Conservation (phyloP, 1,140 invertebrate species). For the Rhagoletis pomonella region DNA sequence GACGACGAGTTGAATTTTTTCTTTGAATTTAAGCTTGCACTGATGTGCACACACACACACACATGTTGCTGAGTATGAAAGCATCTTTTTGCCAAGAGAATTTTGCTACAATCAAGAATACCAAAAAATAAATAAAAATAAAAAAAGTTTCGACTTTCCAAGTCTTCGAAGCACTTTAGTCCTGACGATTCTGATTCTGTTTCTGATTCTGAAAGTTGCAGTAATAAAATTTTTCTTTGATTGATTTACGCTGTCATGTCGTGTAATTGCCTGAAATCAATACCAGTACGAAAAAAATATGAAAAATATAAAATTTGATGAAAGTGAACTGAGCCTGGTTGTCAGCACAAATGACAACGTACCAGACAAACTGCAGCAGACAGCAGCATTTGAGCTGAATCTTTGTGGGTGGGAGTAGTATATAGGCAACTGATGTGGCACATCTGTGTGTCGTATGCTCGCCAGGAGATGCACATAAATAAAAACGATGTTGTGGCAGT, state of each 20-base stretch:
- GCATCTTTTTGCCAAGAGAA: too few relatives aligned
- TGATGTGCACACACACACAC: too few relatives aligned
- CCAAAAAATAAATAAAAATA: too few relatives aligned
- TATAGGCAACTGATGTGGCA: background rate
- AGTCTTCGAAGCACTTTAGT: too few relatives aligned
- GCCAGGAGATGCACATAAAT: too few relatives aligned
- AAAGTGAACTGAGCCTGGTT: background rate
- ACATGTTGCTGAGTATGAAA: too few relatives aligned
- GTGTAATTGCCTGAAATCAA: slow-evolving; percentile 45
- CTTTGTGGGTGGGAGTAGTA: background rate
- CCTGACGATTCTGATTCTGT: too few relatives aligned
- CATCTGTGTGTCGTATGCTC: too few relatives aligned
- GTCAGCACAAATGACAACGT: slow-evolving; percentile 15
- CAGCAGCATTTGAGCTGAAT: background rate
- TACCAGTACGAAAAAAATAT: background rate
- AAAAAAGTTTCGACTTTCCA: too few relatives aligned
- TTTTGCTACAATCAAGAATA: too few relatives aligned
- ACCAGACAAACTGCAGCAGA: background rate
- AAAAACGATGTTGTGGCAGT: too few relatives aligned
- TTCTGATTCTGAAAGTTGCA: background rate
- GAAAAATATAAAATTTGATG: background rate
- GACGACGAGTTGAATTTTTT: background rate
- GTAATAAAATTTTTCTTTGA: slow-evolving; percentile 41
- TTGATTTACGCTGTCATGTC: slow-evolving; percentile 38
- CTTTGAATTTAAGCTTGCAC: background rate